Evolutionary conservation across 2,113 vertebrate genomes (phyloP).

Genomic region (Ageneiosus marmoratus): DNA sequence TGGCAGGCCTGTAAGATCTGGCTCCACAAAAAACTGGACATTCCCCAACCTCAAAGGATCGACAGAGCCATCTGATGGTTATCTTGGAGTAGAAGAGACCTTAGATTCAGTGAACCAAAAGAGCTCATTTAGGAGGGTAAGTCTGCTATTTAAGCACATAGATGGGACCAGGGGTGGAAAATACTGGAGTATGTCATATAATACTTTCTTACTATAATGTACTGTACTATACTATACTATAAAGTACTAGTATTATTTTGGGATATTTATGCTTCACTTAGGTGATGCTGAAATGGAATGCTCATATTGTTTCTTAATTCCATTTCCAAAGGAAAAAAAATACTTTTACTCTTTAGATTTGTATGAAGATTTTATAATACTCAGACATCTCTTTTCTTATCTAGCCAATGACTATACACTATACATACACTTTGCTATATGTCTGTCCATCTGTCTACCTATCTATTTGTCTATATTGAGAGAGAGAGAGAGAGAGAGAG

Average conservation of each 20-base stretch:
- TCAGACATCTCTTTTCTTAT: background rate
- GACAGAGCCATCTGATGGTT: slow-evolving; percentile 48
- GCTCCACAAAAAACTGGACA: slow-evolving; percentile 51
- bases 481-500: too few relatives aligned
- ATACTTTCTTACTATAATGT: background rate
- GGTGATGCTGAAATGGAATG: background rate
- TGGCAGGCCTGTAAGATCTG: slow-evolving; percentile 45
- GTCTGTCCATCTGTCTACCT: too few relatives aligned
- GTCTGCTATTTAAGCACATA: background rate
- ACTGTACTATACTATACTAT: background rate
- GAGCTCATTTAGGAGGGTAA: slow-evolving; percentile 54
- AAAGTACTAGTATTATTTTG: background rate
- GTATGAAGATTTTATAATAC: background rate
- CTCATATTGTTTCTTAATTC: background rate
- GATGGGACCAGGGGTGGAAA: background rate
- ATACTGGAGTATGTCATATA: background rate
- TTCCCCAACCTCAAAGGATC: slow-evolving; percentile 54
- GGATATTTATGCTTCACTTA: background rate
- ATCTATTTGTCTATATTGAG: too few relatives aligned
- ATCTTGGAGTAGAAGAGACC: slow-evolving; percentile 43
- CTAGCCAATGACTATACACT: background rate
- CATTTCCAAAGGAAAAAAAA: background rate
- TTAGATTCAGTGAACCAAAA: slow-evolving; percentile 49
- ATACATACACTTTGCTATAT: background rate
- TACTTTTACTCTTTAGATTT: background rate